Evolutionary conservation across 2,113 vertebrate genomes (phyloP).

Genomic region (Motacilla alba): DNA sequence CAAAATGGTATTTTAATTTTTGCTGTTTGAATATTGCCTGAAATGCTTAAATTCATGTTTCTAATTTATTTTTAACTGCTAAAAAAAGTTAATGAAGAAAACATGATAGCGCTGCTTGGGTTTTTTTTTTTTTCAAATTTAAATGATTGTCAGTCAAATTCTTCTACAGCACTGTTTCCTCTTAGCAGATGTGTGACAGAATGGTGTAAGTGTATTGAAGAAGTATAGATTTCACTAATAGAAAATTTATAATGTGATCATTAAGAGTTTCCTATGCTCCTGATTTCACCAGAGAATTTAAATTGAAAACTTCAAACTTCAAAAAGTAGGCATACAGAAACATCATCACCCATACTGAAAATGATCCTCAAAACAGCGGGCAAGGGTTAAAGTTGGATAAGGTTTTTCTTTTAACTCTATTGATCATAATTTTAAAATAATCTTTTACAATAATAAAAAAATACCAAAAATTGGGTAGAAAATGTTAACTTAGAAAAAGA

Average conservation of each 20-base stretch:
- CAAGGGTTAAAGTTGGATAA: neutral
- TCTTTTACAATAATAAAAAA: neutral
- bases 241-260: neutral
- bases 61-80: neutral
- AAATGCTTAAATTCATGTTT: neutral
- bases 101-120: neutral
- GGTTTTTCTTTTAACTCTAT: neutral
- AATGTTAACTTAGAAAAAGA: neutral
- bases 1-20: constrained; percentile 58
- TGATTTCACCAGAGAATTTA: neutral
- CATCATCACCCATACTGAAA: neutral
- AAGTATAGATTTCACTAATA: neutral
- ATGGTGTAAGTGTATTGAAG: neutral
- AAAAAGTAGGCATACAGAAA: neutral
- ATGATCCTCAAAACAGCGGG: neutral
- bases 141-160: neutral
- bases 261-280: neutral
- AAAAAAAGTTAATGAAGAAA: neutral
- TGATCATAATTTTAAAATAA: neutral
- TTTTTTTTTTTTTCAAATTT: neutral
- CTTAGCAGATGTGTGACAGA: neutral
- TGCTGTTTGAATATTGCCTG: neutral
- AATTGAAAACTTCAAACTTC: neutral
- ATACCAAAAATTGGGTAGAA: neutral
- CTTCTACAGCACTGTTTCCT: neutral